Percentiles rank a stretch among this genome's conserved stretches.
These are phyloP conservation scores for Luscinia luscinia DNA, from an alignment of 2,797 vertebrate genomes.

Conservation along the genomic window DNA sequence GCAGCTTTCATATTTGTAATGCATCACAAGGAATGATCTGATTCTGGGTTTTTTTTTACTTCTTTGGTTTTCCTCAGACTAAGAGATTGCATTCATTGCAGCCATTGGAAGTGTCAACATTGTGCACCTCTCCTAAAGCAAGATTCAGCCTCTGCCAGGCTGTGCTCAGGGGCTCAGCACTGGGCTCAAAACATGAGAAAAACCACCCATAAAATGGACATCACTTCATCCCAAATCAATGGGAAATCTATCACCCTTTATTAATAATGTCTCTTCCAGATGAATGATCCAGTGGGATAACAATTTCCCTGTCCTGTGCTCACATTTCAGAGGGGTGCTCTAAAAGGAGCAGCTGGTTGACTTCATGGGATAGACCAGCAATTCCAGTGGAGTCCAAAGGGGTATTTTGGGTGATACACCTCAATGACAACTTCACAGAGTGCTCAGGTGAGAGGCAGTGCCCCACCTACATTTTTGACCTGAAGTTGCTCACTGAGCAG, in stretches of 20 bases:
- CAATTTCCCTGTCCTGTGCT: slow-evolving; percentile 22
- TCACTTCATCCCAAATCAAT: slow-evolving; percentile 11
- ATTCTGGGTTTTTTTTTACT: background rate
- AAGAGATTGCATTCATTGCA: background rate
- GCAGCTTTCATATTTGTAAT: background rate
- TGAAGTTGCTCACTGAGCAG: slow-evolving; percentile 47
- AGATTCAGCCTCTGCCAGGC: background rate
- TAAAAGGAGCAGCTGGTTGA: slow-evolving; percentile 56
- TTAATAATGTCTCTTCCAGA: slow-evolving; percentile 58
- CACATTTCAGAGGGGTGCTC: slow-evolving; percentile 35
- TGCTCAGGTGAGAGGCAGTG: slow-evolving; percentile 38
- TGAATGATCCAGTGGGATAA: background rate
- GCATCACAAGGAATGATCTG: background rate
- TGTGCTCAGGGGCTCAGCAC: background rate
- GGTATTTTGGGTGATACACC: slow-evolving; percentile 28
- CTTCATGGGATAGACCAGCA: slow-evolving; percentile 4
- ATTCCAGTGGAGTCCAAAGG: slow-evolving; percentile 17
- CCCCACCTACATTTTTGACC: slow-evolving; percentile 62
- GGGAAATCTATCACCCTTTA: slow-evolving; percentile 29
- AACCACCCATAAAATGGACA: background rate
- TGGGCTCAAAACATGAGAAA: background rate
- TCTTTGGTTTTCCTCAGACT: background rate
- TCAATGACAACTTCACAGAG: slow-evolving; percentile 4
- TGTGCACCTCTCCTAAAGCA: background rate
- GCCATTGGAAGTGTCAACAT: background rate